phyloP scores from a whole-genome alignment of 2,797 vertebrate genomes.

The Platalea minor region DNA sequence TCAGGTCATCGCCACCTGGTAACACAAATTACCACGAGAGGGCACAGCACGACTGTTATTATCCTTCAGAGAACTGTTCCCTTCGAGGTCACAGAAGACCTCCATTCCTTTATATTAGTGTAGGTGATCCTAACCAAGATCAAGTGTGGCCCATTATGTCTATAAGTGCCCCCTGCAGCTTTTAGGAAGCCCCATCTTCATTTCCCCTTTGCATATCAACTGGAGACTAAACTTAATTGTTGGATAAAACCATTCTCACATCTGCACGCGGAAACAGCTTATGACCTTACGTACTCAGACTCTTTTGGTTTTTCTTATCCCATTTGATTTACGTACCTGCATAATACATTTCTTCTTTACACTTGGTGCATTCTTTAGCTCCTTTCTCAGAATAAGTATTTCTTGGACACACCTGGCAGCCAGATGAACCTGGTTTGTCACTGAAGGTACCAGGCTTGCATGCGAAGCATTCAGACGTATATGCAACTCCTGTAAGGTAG shows the following conservation, averaged over 20 bases:
- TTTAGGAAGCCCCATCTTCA: background rate
- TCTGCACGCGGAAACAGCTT: background rate
- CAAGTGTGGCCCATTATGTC: fast-evolving
- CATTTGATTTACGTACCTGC: constrained; percentile 77
- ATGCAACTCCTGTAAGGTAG: constrained; percentile 88
- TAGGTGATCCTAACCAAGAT: background rate
- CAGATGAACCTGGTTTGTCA: constrained; percentile 82
- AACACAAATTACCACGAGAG: background rate
- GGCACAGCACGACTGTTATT: background rate
- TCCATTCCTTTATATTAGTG: too few species aligned
- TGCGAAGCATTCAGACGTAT: constrained; percentile 93
- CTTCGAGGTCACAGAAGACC: background rate
- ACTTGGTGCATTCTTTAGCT: constrained; percentile 88
- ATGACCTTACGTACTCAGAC: background rate
- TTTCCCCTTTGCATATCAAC: background rate
- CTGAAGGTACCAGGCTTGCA: constrained; percentile 95
- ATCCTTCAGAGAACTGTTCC: background rate
- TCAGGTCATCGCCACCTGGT: fast-evolving
- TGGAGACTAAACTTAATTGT: background rate
- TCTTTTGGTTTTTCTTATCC: background rate
- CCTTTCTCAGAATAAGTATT: constrained; percentile 90
- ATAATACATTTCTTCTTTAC: constrained; percentile 83
- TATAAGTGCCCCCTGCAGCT: background rate
- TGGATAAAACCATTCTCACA: background rate
- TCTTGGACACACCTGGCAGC: constrained; percentile 86